phyloP scores from a whole-genome alignment of 1,140 invertebrate species.

The fruit fly (Drosophila melanogaster) region Release_6_plus_ISO1_MT NT_037436.4:9661501-9662000 shows the following conservation, averaged over 20 bases:
- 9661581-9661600: constrained; percentile 7
- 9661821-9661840: no score
- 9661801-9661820: no score
- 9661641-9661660: constrained; percentile 21
- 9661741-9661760: not conserved
- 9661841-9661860: not conserved
- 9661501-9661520: not conserved
- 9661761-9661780: no score
- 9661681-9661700: not conserved
- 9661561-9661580: constrained; percentile 11
- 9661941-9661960: not conserved
- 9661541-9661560: constrained; percentile 17
- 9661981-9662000: constrained; percentile 9
- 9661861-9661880: not conserved
- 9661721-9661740: not conserved
- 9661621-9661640: constrained; percentile 1
- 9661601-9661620: constrained; percentile 22
- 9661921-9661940: not conserved
- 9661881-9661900: not conserved
- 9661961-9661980: not conserved
- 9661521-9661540: not conserved
- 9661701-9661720: not conserved
- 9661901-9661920: constrained; percentile 34
- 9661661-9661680: constrained; percentile 16
- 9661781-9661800: no score